A percentile compares a stretch with the other conserved stretches of the same genome.
Evolutionary conservation across 2,113 vertebrate species (phyloP).

Genomic region (Gambusia holbrooki): DNA sequence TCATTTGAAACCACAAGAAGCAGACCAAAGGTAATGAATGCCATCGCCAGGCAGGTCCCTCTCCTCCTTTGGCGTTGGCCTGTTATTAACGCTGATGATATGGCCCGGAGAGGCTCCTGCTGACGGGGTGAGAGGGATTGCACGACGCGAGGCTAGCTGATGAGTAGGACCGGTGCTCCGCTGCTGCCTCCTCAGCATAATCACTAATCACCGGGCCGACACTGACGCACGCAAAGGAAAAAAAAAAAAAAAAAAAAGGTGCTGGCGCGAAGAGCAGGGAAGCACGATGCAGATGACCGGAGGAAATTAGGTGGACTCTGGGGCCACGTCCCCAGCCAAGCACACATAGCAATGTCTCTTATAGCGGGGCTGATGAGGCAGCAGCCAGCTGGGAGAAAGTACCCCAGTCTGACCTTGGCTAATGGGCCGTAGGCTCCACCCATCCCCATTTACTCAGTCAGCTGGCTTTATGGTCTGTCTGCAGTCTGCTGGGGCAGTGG

Average conservation of each 20-base stretch:
- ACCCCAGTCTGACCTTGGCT: constrained; percentile 68
- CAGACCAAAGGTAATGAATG: constrained; percentile 37
- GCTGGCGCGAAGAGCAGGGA: constrained; percentile 23
- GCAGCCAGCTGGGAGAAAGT: constrained; percentile 57
- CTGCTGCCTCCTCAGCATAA: constrained; percentile 76
- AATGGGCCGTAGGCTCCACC: constrained; percentile 68
- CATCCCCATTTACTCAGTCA: constrained; percentile 46
- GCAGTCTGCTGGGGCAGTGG: constrained; percentile 36
- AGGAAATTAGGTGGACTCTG: constrained; percentile 50
- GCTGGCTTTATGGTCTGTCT: constrained; percentile 51
- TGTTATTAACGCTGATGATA: constrained; percentile 70
- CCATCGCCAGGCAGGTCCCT: constrained; percentile 11
- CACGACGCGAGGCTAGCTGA: constrained; percentile 50
- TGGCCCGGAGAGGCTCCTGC: constrained; percentile 52
- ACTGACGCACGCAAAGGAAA: constrained; percentile 4
- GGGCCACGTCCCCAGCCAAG: constrained; percentile 30
- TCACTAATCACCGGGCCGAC: constrained; percentile 71
- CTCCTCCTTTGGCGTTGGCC: constrained; percentile 53
- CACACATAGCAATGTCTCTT: constrained; percentile 33
- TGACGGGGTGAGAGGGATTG: constrained; percentile 57
- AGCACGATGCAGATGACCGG: constrained; percentile 53
- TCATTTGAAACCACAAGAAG: constrained; percentile 23
- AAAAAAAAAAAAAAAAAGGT: neutral
- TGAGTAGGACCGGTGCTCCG: constrained; percentile 72
- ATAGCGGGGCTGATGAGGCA: constrained; percentile 59